Percentiles rank a stretch among this genome's conserved stretches.
Conservation (phyloP, 2,113 vertebrate species). For the Podarcis muralis region DNA sequence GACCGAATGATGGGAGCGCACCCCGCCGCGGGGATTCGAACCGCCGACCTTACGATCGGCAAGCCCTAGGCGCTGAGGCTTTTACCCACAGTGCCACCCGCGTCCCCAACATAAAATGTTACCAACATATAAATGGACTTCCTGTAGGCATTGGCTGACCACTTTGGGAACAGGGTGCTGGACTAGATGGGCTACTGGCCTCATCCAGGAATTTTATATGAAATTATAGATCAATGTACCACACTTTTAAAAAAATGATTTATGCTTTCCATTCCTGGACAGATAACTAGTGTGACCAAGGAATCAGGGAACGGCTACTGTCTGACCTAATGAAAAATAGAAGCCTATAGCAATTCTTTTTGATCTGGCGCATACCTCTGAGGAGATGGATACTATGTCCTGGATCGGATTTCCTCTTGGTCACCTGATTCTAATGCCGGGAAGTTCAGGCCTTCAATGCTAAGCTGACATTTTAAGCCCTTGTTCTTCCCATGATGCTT, state of each 20-base stretch:
- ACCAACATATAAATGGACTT: too few species aligned
- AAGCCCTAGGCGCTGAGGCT: too few species aligned
- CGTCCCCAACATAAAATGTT: too few species aligned
- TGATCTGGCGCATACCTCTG: not conserved
- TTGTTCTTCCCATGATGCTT: slow-evolving; percentile 26
- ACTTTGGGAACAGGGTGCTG: too few species aligned
- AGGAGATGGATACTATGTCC: slow-evolving; percentile 7
- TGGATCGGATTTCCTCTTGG: not conserved
- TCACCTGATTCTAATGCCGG: accelerated
- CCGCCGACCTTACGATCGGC: too few species aligned
- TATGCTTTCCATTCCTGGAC: not conserved
- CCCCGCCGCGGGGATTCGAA: too few species aligned
- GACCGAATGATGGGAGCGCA: too few species aligned
- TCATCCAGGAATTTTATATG: not conserved
- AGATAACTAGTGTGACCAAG: slow-evolving; percentile 24
- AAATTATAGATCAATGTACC: not conserved
- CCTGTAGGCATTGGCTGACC: too few species aligned
- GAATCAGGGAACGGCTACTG: not conserved
- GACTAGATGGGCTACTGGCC: too few species aligned
- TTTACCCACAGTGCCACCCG: too few species aligned
- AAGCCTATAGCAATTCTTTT: not conserved
- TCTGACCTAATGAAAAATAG: slow-evolving; percentile 12
- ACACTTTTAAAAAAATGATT: not conserved
- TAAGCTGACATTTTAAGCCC: slow-evolving; percentile 51
- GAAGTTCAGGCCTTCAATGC: not conserved